phyloP scores from a whole-genome alignment of 2,888 invertebrate genomes.

The Drosophila pseudotakahashii region DNA sequence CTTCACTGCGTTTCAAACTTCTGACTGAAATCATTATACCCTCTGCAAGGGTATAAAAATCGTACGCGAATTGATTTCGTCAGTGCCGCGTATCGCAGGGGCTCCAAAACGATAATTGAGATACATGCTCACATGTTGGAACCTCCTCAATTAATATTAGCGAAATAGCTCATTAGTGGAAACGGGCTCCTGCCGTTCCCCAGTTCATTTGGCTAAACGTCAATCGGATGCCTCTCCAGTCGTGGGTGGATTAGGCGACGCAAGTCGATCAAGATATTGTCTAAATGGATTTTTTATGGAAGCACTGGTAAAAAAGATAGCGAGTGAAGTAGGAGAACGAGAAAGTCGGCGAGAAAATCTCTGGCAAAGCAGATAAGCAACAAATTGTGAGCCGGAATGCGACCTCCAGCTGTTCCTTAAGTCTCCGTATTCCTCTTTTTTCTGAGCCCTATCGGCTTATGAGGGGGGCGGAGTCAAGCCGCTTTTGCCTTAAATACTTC shows the following conservation, averaged over 20 bases:
- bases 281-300: slow-evolving; percentile 77
- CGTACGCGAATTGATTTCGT: too few relatives aligned
- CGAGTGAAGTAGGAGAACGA: slow-evolving; percentile 3
- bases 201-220: slow-evolving; percentile 66
- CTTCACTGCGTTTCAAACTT: too few relatives aligned
- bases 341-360: slow-evolving; percentile 39
- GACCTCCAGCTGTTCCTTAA: slow-evolving; percentile 30
- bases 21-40: too few relatives aligned
- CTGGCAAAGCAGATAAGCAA: slow-evolving; percentile 49
- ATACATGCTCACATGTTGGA: too few relatives aligned
- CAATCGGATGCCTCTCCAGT: slow-evolving; percentile 54
- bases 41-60: too few relatives aligned
- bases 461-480: slow-evolving; percentile 49
- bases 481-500: slow-evolving; percentile 66
- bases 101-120: too few relatives aligned
- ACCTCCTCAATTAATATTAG: slow-evolving; percentile 24
- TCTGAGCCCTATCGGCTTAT: slow-evolving; percentile 41
- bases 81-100: too few relatives aligned
- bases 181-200: slow-evolving; percentile 2
- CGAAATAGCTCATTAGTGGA: slow-evolving; percentile 34
- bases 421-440: not conserved
- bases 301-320: slow-evolving; percentile 51
- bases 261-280: slow-evolving; percentile 58
- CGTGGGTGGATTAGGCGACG: slow-evolving; percentile 22
- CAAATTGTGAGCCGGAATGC: slow-evolving; percentile 13